Base-by-base conservation (phyloP, 2,888 invertebrate genomes). In the Trachelus tabidus region DNA sequence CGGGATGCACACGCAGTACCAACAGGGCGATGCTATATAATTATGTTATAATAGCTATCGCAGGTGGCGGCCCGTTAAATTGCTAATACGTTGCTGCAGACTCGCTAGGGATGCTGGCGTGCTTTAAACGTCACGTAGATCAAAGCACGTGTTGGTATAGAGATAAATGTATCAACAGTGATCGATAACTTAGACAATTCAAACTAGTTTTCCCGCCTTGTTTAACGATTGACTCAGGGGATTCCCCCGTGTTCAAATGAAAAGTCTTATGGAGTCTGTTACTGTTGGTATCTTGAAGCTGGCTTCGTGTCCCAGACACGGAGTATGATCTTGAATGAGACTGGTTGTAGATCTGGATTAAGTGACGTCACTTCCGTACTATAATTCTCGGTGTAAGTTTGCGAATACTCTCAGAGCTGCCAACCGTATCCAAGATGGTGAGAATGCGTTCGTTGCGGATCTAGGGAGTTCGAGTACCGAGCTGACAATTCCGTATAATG, bases 61-160 rank as follows among this genome's bases (percentile, higher is more conserved):
- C 88, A 88, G 87, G 87, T 88, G 88, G 83, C 82, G 86, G 83
- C 82, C 85, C 87, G 87, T 88, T 89, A 89, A 89, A 89, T 88
- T 87, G 87, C 86, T 85, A 87, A 89, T 88, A 85, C 85, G 82
- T 83, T 83, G 84, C 83, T 78, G 76, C 81, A 80, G 82, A 81
- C 56, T 56, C 56, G 2, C 40, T 4, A 40, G 40, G 40, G 15
- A 9, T 56, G 56, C 56, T 56, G 23, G 9, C 56, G 23, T 40
- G 40, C 40, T 40, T 40, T 40, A 40, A 40, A 40, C 15, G 40
- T 56, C 56, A 56, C 56, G 56, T 56, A 56, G 9, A 9, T 56
- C 56, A 56, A 56, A 56, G 56, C 56, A 23, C 56, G 23, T 23
- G 56, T 56, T 23, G 6, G 23, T 23, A 56, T 56, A 23, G 56